Conservation (phyloP, 2,888 invertebrate genomes). For the Nebria salina region DNA sequence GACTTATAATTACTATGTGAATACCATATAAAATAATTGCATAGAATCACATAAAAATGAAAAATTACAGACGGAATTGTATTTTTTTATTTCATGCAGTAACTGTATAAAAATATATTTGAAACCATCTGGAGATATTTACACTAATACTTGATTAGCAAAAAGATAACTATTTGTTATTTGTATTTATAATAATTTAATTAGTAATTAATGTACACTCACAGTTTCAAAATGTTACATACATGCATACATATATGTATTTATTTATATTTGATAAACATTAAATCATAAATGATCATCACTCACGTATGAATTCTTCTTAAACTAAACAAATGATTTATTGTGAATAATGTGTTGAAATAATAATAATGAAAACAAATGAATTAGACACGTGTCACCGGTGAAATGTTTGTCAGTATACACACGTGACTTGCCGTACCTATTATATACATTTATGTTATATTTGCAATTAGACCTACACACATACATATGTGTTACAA, state of each 20-base stretch:
- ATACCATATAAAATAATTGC: not conserved
- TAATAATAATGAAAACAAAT: not conserved
- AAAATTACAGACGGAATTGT: not conserved
- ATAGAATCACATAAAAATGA: not conserved
- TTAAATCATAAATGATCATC: not conserved
- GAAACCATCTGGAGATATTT: too few species aligned
- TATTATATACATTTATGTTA: not conserved
- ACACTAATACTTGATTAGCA: not conserved
- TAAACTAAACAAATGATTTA: not conserved
- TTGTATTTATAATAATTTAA: not conserved
- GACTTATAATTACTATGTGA: not conserved
- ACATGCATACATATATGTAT: not conserved
- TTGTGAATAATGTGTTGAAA: slow-evolving; percentile 1
- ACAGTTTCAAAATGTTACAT: not conserved
- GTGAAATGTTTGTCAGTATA: not conserved
- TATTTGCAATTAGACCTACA: not conserved
- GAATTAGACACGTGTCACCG: not conserved
- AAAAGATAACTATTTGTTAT: not conserved
- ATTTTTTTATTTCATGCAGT: not conserved
- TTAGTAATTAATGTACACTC: not conserved
- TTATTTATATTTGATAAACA: not conserved
- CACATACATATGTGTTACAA: not conserved
- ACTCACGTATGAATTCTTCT: not conserved
- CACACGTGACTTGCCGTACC: not conserved
- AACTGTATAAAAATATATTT: not conserved